A percentile compares a stretch with the other conserved stretches of the same genome.
These are phyloP conservation scores for Sebastes umbrosus DNA, from an alignment of 2,797 vertebrate genomes.

Conservation along the genomic window DNA sequence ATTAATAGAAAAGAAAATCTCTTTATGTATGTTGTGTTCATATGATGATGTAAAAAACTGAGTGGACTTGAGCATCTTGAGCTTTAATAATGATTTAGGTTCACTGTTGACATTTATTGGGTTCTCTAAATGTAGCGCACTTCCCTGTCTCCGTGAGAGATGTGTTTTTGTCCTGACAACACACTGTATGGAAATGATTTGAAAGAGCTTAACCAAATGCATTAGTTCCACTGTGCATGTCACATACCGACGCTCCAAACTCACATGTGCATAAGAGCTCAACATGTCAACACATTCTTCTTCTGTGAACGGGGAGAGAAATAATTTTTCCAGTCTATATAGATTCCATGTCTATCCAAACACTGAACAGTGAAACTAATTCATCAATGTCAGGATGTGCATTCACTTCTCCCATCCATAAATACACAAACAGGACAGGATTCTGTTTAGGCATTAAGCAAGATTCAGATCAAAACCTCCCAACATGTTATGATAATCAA, in stretches of 20 bases:
- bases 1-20: neutral
- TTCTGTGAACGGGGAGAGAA: slow-evolving; percentile 4
- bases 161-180: slow-evolving; percentile 58
- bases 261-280: slow-evolving; percentile 74
- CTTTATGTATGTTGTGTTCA: neutral
- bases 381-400: slow-evolving; percentile 5
- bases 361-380: slow-evolving; percentile 9
- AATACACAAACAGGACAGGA: slow-evolving; percentile 4
- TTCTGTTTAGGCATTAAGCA: neutral
- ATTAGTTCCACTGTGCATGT: slow-evolving; percentile 74
- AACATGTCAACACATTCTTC: slow-evolving; percentile 56
- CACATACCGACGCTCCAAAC: slow-evolving; percentile 34
- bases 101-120: slow-evolving; percentile 22
- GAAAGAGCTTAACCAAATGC: slow-evolving; percentile 65
- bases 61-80: neutral
- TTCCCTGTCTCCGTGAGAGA: slow-evolving; percentile 42
- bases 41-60: neutral
- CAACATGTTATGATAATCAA: neutral
- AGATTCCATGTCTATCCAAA: slow-evolving; percentile 9
- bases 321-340: slow-evolving; percentile 22
- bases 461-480: neutral
- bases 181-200: slow-evolving; percentile 71
- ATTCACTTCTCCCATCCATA: neutral
- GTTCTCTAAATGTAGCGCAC: slow-evolving; percentile 28
- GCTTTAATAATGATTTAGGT: slow-evolving; percentile 21